Percentiles rank a stretch among this genome's conserved stretches.
phyloP scores from a whole-genome alignment of 2,888 invertebrate genomes.

The Villa cingulata region DNA sequence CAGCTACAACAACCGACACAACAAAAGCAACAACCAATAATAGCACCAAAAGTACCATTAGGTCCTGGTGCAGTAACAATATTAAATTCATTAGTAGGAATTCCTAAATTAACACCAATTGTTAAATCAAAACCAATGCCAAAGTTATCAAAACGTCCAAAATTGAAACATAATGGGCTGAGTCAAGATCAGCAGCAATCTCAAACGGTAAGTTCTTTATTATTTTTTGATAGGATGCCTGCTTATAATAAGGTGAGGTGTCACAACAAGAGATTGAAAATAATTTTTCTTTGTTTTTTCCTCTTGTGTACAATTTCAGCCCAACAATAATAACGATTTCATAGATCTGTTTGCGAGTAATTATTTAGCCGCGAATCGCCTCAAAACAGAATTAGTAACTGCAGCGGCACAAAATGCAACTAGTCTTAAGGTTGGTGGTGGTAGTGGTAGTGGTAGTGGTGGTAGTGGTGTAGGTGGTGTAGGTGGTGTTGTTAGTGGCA shows the following conservation, averaged over 20 bases:
- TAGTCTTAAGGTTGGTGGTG: slow-evolving; percentile 2
- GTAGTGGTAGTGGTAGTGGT: not conserved
- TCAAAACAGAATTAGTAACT: slow-evolving; percentile 12
- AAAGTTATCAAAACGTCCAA: slow-evolving; percentile 34
- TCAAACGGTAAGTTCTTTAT: not conserved
- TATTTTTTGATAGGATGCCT: too few species aligned
- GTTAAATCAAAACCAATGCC: slow-evolving; percentile 25
- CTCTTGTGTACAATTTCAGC: slow-evolving; percentile 21
- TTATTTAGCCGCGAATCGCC: slow-evolving; percentile 19
- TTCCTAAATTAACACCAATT: slow-evolving; percentile 35
- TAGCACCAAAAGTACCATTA: slow-evolving; percentile 14
- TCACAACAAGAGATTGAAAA: too few species aligned
- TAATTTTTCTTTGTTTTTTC: not conserved
- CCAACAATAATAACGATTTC: slow-evolving; percentile 28
- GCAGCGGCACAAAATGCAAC: slow-evolving; percentile 25
- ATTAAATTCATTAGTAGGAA: slow-evolving; percentile 31
- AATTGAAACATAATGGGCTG: slow-evolving; percentile 33
- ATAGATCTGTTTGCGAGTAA: slow-evolving; percentile 31
- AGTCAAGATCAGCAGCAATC: slow-evolving; percentile 17
- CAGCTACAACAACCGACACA: slow-evolving; percentile 7
- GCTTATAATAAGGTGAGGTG: too few species aligned
- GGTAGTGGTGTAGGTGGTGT: slow-evolving; percentile 3
- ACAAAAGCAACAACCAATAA: slow-evolving; percentile 2
- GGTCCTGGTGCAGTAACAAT: slow-evolving; percentile 23
- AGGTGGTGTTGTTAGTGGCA: slow-evolving; percentile 2